Percentiles rank a stretch among this genome's conserved stretches.
These are phyloP conservation scores for Agrotis puta DNA, from an alignment of 2,888 invertebrate species.

Conservation along the genomic window DNA sequence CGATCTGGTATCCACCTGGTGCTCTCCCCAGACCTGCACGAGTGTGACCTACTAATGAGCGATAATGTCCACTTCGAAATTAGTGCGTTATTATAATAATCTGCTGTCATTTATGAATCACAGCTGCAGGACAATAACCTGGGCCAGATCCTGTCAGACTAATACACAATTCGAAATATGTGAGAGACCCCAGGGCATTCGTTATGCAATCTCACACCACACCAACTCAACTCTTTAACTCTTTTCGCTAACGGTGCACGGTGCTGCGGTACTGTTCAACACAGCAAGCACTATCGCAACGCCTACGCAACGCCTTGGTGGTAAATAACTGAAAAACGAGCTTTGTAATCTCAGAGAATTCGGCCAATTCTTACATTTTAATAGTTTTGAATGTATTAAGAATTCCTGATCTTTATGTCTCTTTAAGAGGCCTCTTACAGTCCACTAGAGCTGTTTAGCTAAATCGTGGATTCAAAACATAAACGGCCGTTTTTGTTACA, in stretches of 20 bases:
- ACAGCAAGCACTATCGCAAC: constrained; percentile 21
- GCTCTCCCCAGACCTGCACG: constrained; percentile 15
- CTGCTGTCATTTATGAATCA: background rate
- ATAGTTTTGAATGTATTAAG: constrained; percentile 22
- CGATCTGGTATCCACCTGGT: constrained; percentile 31
- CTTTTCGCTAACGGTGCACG: too few species aligned
- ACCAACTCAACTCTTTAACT: background rate
- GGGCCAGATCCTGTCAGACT: background rate
- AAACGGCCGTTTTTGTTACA: too few species aligned
- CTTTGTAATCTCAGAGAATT: constrained; percentile 1
- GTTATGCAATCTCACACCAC: constrained; percentile 33
- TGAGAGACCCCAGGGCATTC: constrained; percentile 4
- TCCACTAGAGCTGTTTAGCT: too few species aligned
- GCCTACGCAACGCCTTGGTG: too few species aligned
- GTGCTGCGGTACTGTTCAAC: constrained; percentile 45
- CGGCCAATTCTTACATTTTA: background rate
- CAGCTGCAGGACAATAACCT: constrained; percentile 1
- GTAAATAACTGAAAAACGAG: constrained; percentile 20
- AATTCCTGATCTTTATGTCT: too few species aligned
- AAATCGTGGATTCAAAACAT: too few species aligned
- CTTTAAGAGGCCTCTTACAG: too few species aligned
- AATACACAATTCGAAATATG: background rate
- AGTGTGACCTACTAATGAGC: constrained; percentile 35
- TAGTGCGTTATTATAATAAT: too few species aligned
- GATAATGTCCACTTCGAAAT: constrained; percentile 14